These are phyloP conservation scores for Acanthosepion pharaonis DNA, from an alignment of 2,888 invertebrate species.

Conservation along the genomic window DNA sequence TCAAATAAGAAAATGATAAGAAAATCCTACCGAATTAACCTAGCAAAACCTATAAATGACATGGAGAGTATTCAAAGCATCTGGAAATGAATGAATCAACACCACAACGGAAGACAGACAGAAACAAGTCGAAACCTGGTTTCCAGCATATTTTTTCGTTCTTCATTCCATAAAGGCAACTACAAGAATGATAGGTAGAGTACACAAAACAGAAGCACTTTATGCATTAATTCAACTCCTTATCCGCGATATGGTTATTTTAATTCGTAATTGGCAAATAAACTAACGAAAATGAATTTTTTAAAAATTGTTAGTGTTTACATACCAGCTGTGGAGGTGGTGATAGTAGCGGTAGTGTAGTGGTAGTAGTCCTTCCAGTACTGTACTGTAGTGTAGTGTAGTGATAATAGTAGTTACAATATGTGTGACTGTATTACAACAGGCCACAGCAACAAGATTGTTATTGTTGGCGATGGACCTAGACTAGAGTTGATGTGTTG, in stretches of 20 bases:
- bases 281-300: not conserved
- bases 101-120: not conserved
- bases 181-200: not conserved
- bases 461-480: not conserved
- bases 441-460: not conserved
- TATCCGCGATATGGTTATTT: not conserved
- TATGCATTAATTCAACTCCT: not conserved
- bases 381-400: not conserved
- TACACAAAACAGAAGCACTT: not conserved
- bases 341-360: not conserved
- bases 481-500: not conserved
- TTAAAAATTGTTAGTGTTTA: not conserved
- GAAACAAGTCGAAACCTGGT: not conserved
- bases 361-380: not conserved
- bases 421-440: not conserved
- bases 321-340: not conserved
- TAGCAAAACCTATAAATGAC: not conserved
- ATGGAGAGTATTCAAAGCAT: not conserved
- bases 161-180: not conserved
- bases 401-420: not conserved
- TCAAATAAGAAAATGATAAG: no score
- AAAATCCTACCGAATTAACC: not conserved
- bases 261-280: not conserved
- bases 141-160: not conserved
- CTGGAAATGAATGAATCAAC: not conserved